Evolutionary conservation across 2,113 vertebrate genomes (phyloP).

Genomic region (Myotis brandtii): DNA sequence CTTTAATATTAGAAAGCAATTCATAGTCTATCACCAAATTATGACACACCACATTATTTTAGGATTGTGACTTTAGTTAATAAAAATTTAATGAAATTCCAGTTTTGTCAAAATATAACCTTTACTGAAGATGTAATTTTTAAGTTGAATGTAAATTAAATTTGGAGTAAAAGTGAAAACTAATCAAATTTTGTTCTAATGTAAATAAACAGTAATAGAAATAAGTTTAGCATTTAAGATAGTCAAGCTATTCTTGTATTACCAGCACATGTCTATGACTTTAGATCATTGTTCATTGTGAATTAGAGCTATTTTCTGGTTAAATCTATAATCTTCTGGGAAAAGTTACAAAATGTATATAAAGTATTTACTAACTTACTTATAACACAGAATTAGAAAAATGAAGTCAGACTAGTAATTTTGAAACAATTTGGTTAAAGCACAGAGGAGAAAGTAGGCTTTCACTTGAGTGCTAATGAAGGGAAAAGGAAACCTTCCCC

Average conservation of each 20-base stretch:
- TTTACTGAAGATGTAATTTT: conserved; percentile 36
- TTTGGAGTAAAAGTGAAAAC: neutral
- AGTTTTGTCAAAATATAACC: conserved; percentile 30
- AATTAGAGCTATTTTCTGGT: conserved; percentile 20
- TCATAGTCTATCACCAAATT: conserved; percentile 10
- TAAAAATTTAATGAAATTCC: conserved; percentile 40
- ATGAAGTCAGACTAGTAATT: conserved; percentile 15
- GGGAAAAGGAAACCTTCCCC: neutral
- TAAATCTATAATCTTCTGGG: conserved; percentile 30
- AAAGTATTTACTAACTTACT: conserved; percentile 39
- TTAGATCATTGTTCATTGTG: conserved; percentile 3
- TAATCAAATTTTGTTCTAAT: conserved; percentile 24
- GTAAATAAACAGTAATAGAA: conserved; percentile 2
- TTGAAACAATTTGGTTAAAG: conserved; percentile 26
- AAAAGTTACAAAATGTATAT: conserved; percentile 45
- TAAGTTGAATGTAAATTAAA: neutral
- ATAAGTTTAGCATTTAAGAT: conserved; percentile 21
- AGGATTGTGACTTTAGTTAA: neutral
- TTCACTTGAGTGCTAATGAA: neutral
- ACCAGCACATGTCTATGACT: conserved; percentile 10
- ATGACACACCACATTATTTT: conserved; percentile 12
- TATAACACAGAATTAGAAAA: conserved; percentile 36
- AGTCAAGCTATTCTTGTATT: neutral
- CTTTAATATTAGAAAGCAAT: neutral
- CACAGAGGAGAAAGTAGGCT: neutral